Conservation (phyloP, 2,888 invertebrate genomes). For the Elmis aenea region DNA sequence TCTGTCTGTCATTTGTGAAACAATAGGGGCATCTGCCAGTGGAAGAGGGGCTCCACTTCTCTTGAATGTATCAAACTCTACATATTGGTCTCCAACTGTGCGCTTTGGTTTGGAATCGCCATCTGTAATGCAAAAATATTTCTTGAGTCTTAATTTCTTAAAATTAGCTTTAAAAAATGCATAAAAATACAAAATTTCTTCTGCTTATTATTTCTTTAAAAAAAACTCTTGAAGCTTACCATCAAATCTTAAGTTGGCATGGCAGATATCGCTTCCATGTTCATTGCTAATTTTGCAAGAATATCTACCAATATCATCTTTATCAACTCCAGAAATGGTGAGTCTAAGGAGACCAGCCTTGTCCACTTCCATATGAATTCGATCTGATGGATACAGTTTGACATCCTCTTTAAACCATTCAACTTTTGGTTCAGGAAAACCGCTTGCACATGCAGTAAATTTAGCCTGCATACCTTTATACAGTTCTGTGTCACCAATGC, state of each 20-base stretch:
- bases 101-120: constrained; percentile 63
- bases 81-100: constrained; percentile 72
- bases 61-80: constrained; percentile 78
- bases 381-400: constrained; percentile 73
- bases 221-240: constrained; percentile 51
- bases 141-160: too few relatives aligned
- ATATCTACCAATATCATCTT: constrained; percentile 81
- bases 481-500: constrained; percentile 82
- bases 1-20: constrained; percentile 87
- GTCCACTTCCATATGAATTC: constrained; percentile 78
- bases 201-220: background rate
- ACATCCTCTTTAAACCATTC: constrained; percentile 82
- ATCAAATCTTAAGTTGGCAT: constrained; percentile 75
- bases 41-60: constrained; percentile 82
- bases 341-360: constrained; percentile 77
- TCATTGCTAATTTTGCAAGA: constrained; percentile 77
- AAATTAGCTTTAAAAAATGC: too few relatives aligned
- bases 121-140: constrained; percentile 44
- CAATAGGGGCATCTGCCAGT: constrained; percentile 83
- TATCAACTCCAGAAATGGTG: constrained; percentile 70
- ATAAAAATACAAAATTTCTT: too few relatives aligned
- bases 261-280: constrained; percentile 77
- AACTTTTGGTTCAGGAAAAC: constrained; percentile 81
- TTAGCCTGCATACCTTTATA: constrained; percentile 85
- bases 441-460: constrained; percentile 88